A percentile compares a stretch with the other conserved stretches of the same genome.
Conservation (phyloP, 2,113 vertebrate genomes). For the Psettodes erumei region DNA sequence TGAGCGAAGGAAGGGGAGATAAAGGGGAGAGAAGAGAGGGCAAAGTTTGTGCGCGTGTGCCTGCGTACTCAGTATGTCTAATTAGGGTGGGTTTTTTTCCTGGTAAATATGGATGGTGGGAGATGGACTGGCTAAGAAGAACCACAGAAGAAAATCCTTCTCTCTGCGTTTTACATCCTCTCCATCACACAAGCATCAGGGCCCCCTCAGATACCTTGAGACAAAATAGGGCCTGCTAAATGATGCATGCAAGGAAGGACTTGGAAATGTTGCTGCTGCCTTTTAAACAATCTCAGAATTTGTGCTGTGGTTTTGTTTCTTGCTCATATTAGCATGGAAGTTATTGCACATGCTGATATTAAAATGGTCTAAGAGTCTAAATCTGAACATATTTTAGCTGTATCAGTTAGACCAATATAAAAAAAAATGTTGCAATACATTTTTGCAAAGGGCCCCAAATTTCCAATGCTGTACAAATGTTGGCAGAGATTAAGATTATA, state of each 20-base stretch:
- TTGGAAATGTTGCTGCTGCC: constrained; percentile 11
- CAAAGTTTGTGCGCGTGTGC: constrained; percentile 50
- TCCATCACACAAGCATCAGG: constrained; percentile 30
- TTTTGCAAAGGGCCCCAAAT: neutral
- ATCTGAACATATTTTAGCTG: neutral
- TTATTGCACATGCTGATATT: neutral
- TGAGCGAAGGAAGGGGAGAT: constrained; percentile 57
- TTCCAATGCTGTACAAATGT: neutral
- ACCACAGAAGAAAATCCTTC: constrained; percentile 29
- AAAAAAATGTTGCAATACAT: neutral
- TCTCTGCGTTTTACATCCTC: constrained; percentile 16
- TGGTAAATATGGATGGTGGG: constrained; percentile 31
- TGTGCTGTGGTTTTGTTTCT: neutral
- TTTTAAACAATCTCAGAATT: constrained; percentile 2
- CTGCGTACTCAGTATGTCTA: constrained; percentile 50
- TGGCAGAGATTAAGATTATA: constrained; percentile 32
- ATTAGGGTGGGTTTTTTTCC: constrained; percentile 57
- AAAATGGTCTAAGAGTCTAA: neutral
- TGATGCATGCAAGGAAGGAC: constrained; percentile 33
- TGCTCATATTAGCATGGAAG: neutral
- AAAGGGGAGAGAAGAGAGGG: constrained; percentile 59
- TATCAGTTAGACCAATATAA: constrained; percentile 19
- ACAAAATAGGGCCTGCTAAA: constrained; percentile 40
- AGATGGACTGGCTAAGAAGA: constrained; percentile 42
- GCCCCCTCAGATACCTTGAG: constrained; percentile 30